Evolutionary conservation across 2,888 invertebrate species (phyloP).

Genomic region (Macaria liturata): DNA sequence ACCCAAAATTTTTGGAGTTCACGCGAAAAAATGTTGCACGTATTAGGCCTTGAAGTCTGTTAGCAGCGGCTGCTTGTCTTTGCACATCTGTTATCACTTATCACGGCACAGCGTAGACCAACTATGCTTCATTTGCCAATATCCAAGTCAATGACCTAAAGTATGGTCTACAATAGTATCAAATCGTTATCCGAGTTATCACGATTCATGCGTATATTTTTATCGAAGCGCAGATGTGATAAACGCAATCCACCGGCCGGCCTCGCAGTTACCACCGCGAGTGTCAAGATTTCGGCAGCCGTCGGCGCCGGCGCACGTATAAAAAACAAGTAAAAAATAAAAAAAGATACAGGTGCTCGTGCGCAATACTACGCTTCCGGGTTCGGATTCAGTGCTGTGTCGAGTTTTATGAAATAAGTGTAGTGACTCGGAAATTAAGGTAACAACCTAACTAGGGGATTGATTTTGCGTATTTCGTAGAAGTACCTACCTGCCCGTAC

Average conservation of each 20-base stretch:
- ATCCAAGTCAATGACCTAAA: no score
- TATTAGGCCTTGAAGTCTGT: no score
- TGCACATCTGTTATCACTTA: no score
- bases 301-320: slow-evolving; percentile 42
- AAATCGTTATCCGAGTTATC: slow-evolving; percentile 7
- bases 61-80: no score
- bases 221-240: slow-evolving; percentile 9
- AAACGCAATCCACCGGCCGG: slow-evolving; percentile 12
- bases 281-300: slow-evolving; percentile 42
- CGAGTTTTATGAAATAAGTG: slow-evolving; percentile 1
- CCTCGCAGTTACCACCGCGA: not conserved
- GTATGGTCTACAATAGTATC: not conserved
- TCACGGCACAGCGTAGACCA: no score
- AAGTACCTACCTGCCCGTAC: no score
- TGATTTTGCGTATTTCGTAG: no score
- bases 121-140: no score
- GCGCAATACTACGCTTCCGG: slow-evolving; percentile 16
- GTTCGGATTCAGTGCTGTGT: not conserved
- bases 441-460: not conserved
- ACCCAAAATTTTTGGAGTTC: no score
- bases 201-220: not conserved
- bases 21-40: no score
- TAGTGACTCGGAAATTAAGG: slow-evolving; percentile 10
- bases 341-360: slow-evolving; percentile 4
- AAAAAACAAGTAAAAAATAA: slow-evolving; percentile 17